Base-by-base conservation (phyloP, 2,888 invertebrate species). In the Cephus runcator region DNA sequence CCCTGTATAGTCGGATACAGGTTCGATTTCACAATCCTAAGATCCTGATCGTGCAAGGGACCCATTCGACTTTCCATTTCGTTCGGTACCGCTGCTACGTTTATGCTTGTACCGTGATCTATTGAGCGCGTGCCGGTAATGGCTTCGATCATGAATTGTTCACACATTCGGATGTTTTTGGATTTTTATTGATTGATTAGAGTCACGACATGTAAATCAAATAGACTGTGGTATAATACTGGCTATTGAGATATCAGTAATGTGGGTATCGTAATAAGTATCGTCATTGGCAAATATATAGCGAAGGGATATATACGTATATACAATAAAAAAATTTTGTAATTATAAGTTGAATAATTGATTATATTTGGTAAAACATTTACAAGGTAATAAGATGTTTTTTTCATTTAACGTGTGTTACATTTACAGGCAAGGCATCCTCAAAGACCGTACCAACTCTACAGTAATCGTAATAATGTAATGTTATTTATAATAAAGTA, bases 321-420 rank as follows among this genome's bases (percentile, higher is more conserved):
- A 3, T 35, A 73, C 73, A 35, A 56, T 73, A 33, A 35, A 76
- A 34, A 56, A 56, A 9, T 23, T 56, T 9, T 56, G 1, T 12
- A 76, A 80, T 82, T 85, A 84, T 89, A 86, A 87, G 89, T 90
- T 88, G 89, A 89, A 90, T 90, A 89, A 87, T 90, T 85, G 91
- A 90, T 91, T 91, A 91, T 91, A 91, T 91, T 91, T 91, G 90
- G 89, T 91, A 91, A 91, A 90, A 91, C 91, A 91, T 91, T 90
- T 91, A 91, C 90, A 91, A 90, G 90, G 87, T 90, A 90, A 89
- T 91, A 89, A 90, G 89, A 89, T 88, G 80, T 79, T 82, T 81
- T 77, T 82, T 81, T 83, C 83, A 83, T 83, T 83, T 75, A 84
- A 83, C 83, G 86, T 87, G 86, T 86, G 86, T 88, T 90, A 91